Percentiles rank a stretch among this genome's conserved stretches.
These are phyloP conservation scores for Sebastes umbrosus DNA, from an alignment of 2,797 vertebrate genomes.

Conservation along the genomic window DNA sequence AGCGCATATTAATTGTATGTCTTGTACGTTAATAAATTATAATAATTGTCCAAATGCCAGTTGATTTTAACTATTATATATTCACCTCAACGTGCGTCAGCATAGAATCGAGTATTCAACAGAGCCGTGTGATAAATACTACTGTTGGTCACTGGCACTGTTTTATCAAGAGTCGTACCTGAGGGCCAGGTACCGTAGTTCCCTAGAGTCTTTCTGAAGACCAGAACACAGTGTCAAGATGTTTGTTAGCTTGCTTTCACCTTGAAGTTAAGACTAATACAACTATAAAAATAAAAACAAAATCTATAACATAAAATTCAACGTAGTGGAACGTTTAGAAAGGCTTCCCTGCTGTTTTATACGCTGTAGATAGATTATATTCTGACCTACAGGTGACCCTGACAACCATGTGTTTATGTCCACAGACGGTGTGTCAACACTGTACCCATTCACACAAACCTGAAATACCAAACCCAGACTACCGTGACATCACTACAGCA, in stretches of 20 bases:
- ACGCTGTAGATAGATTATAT: conserved; percentile 15
- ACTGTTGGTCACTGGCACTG: no score
- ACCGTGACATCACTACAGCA: conserved; percentile 52
- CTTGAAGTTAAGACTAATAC: background rate
- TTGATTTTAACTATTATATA: no score
- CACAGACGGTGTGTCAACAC: conserved; percentile 69
- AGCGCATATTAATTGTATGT: no score
- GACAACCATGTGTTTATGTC: conserved; percentile 70
- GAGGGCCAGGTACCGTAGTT: background rate
- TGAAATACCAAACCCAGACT: conserved; percentile 70
- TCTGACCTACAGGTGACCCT: conserved; percentile 64
- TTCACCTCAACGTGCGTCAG: no score
- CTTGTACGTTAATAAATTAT: no score
- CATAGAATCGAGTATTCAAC: no score
- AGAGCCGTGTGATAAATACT: no score
- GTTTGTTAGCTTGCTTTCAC: background rate
- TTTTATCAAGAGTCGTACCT: no score
- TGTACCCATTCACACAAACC: conserved; percentile 69
- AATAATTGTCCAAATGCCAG: no score
- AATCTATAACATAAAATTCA: background rate
- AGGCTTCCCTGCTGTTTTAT: background rate
- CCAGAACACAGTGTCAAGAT: background rate
- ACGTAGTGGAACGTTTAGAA: background rate
- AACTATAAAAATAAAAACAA: background rate
- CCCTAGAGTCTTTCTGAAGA: background rate